phyloP scores from a whole-genome alignment of 2,888 invertebrate species.

The Hypomecis punctinalis region DNA sequence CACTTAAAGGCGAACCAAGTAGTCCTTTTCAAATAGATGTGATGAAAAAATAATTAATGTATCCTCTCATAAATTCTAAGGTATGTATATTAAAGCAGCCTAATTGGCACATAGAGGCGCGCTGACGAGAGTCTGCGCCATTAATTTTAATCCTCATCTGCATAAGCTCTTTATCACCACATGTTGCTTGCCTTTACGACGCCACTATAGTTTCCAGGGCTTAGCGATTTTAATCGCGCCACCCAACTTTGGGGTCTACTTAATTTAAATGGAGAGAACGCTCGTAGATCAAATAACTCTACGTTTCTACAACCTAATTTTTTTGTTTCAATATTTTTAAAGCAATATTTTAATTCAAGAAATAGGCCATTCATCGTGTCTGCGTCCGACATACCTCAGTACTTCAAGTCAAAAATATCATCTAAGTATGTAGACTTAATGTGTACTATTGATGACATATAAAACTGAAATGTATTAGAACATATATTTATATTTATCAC shows the following conservation, averaged over 20 bases:
- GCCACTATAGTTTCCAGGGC: conserved; percentile 11
- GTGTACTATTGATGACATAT: no score
- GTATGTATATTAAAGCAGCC: neutral
- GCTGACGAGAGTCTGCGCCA: conserved; percentile 1
- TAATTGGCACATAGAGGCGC: conserved; percentile 1
- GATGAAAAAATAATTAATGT: no score
- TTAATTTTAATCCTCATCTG: conserved; percentile 13
- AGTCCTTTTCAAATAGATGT: no score
- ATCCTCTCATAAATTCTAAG: neutral
- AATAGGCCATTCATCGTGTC: no score
- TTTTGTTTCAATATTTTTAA: neutral
- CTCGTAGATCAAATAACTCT: neutral
- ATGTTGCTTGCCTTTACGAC: conserved; percentile 15
- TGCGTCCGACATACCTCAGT: no score
- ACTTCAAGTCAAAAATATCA: no score
- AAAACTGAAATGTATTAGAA: no score
- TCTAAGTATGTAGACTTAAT: no score
- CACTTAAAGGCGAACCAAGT: no score
- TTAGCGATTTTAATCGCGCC: conserved; percentile 17
- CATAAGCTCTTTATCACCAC: conserved; percentile 14
- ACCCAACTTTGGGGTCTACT: conserved; percentile 15
- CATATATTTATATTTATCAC: no score
- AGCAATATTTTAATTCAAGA: neutral
- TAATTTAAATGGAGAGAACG: conserved; percentile 10
- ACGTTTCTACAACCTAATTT: neutral